Base-by-base conservation (phyloP, 2,888 invertebrate genomes). In the Emesis furor region DNA sequence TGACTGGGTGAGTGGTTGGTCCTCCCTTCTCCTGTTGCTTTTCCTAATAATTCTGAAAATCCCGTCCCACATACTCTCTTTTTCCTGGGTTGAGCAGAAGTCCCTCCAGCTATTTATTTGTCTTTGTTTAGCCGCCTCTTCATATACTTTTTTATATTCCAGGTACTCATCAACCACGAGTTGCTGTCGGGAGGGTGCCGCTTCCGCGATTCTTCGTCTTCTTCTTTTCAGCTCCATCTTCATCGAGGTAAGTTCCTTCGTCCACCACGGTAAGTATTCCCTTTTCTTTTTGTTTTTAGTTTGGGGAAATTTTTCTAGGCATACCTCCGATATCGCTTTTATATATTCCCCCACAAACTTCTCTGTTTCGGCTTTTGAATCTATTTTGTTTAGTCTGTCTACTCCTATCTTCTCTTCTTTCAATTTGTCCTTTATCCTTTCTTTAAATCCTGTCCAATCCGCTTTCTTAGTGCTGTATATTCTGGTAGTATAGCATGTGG, bases 1-100 rank as follows among this genome's bases (percentile, higher is more conserved):
- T 24, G 24, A 24, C 24, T 24, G 24, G 24, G 24, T 24, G 24
- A 24, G 24, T 24, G 24, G 24, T 24, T 24, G 24, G 24, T 24
- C 24, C 42, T 78, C 82, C 12, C 69, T 59, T 42, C 78, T 67
- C 5, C 10, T 71, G 2, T 55, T 42, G 3, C 46, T 73, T 14
- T 24, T 71, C 7, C 75, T 73, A 4, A 87, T 73, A 3, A 87
- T 71, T 32, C 81, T 65, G 35, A 82, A 86, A 7, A 80, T 78
- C 12, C 78, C 77, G 1, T 84, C 81, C 87, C 86, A 86, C 3
- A 83, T 6, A 1, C 76, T 55, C 37, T 86, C 81, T 12, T 30
- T 67, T 4, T 79, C 73, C 51, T 81, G 81, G 10, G 51, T 75
- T 1, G 30, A 37, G 24, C 86, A 86, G 32, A 81, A 82, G 2